phyloP scores from a whole-genome alignment of 2,888 invertebrate species.

The Ennomos fuscantarius region DNA sequence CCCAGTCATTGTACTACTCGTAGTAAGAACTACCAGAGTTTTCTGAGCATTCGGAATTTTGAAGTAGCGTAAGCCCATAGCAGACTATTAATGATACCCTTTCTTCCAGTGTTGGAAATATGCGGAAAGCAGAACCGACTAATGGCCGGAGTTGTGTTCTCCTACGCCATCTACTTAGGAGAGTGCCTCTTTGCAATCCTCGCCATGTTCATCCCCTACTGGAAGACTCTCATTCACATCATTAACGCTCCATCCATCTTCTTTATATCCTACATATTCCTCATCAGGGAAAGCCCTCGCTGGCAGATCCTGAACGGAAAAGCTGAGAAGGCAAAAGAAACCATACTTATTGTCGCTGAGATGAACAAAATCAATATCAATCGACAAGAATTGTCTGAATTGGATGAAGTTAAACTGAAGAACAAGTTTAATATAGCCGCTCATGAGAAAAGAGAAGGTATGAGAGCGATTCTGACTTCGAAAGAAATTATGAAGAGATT shows the following conservation, averaged over 20 bases:
- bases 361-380: constrained; percentile 62
- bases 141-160: constrained; percentile 63
- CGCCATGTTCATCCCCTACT: constrained; percentile 67
- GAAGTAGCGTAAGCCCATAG: background rate
- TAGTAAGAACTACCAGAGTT: too few relatives aligned
- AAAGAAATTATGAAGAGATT: constrained; percentile 62
- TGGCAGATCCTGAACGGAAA: constrained; percentile 71
- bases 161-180: constrained; percentile 66
- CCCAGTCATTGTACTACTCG: too few relatives aligned
- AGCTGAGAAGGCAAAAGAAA: constrained; percentile 58
- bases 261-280: constrained; percentile 54
- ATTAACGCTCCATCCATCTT: constrained; percentile 65
- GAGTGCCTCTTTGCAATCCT: constrained; percentile 64
- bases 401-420: constrained; percentile 56
- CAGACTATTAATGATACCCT: too few relatives aligned
- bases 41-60: background rate
- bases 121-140: constrained; percentile 59
- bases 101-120: constrained; percentile 68
- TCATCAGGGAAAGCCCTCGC: constrained; percentile 67
- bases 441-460: constrained; percentile 57
- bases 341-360: constrained; percentile 55
- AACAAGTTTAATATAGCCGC: constrained; percentile 60
- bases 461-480: constrained; percentile 56
- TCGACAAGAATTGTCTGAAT: constrained; percentile 51
- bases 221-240: constrained; percentile 66